Evolutionary conservation across 2,113 vertebrate species (phyloP).

Genomic region (Centropus bengalensis): DNA sequence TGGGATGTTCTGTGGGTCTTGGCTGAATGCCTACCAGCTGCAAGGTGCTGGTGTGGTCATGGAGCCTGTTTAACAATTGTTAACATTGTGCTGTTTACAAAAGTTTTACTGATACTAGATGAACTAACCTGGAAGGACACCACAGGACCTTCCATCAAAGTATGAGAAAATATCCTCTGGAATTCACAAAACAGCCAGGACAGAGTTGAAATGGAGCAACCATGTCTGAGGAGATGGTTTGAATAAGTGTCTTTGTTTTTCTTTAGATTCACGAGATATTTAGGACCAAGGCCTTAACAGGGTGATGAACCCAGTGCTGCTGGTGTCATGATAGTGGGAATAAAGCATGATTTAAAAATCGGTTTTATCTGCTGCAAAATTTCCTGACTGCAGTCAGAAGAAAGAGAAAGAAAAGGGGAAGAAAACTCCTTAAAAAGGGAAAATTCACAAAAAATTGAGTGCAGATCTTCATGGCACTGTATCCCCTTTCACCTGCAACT

Average conservation of each 20-base stretch:
- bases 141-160: neutral
- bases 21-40: neutral
- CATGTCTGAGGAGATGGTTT: neutral
- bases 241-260: neutral
- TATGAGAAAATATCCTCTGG: neutral
- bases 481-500: neutral
- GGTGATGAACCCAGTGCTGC: neutral
- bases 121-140: neutral
- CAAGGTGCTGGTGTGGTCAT: neutral
- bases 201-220: neutral
- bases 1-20: neutral
- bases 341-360: neutral
- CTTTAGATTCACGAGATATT: neutral
- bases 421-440: constrained; percentile 10
- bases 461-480: neutral
- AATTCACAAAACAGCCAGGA: neutral
- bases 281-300: neutral
- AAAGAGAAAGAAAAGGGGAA: neutral
- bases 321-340: neutral
- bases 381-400: neutral
- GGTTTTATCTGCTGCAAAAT: neutral
- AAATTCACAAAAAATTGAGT: neutral
- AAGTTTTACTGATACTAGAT: neutral
- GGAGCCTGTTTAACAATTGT: neutral
- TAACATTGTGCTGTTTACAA: neutral